phyloP scores from a whole-genome alignment of 2,113 vertebrate genomes.

The Promerops cafer region DNA sequence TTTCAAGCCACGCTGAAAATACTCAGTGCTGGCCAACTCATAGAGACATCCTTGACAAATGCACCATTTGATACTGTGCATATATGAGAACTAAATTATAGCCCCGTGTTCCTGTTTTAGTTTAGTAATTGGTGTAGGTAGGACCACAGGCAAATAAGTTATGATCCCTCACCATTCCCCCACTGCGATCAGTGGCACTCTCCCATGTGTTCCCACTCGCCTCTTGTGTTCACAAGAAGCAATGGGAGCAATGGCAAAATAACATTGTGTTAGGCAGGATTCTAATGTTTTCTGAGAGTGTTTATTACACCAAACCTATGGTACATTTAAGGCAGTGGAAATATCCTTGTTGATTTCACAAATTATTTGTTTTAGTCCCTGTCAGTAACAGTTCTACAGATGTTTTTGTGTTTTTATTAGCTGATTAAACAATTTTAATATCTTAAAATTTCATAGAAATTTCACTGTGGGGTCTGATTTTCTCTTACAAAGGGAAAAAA shows the following conservation, averaged over 20 bases:
- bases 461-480: neutral
- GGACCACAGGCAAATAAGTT: neutral
- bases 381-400: neutral
- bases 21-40: rapidly evolving
- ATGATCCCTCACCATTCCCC: rapidly evolving
- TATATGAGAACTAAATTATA: neutral
- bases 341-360: neutral
- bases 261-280: neutral
- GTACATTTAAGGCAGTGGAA: neutral
- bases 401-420: neutral
- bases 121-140: neutral
- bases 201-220: neutral
- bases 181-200: neutral
- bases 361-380: neutral
- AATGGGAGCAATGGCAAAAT: neutral
- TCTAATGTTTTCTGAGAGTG: neutral
- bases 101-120: neutral
- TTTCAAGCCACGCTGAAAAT: neutral
- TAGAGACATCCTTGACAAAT: neutral
- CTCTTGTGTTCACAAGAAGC: neutral
- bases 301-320: neutral
- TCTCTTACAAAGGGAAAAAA: neutral
- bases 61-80: neutral
- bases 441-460: neutral
- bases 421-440: neutral